Evolutionary conservation across 2,888 invertebrate species (phyloP).

Genomic region (Agriotes lineatus): DNA sequence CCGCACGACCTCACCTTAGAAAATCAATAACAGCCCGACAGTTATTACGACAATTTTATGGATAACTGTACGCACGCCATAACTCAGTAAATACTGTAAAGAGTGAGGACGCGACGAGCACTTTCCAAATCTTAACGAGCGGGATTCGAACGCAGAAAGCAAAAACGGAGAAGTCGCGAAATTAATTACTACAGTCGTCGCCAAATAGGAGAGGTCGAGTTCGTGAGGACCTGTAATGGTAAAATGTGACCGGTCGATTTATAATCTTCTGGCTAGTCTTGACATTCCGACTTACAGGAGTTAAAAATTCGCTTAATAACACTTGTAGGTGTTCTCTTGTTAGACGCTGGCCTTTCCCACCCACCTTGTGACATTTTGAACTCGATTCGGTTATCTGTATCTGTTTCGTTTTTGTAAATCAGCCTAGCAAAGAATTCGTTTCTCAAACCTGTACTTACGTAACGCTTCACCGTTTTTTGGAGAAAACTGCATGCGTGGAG

Average conservation of each 20-base stretch:
- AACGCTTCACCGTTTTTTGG: too few relatives aligned
- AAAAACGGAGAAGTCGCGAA: background rate
- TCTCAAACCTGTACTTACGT: too few relatives aligned
- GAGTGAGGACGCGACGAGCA: background rate
- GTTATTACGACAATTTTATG: too few relatives aligned
- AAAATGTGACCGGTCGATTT: conserved; percentile 9
- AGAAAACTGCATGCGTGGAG: too few relatives aligned
- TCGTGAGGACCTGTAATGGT: background rate
- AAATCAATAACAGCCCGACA: too few relatives aligned
- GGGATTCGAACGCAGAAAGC: conserved; percentile 5
- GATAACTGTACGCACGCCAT: too few relatives aligned
- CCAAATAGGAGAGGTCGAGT: conserved; percentile 9
- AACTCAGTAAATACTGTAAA: too few relatives aligned
- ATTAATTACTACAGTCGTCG: conserved; percentile 11
- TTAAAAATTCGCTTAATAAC: conserved; percentile 12
- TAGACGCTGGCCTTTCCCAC: conserved; percentile 20
- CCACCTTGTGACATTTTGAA: conserved; percentile 23
- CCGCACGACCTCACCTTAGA: too few relatives aligned
- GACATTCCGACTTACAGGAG: conserved; percentile 16
- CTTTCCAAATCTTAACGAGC: background rate
- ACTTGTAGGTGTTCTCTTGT: conserved; percentile 6
- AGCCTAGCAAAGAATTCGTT: too few relatives aligned
- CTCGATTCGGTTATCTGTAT: conserved; percentile 16
- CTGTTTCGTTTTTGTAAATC: conserved; percentile 3
- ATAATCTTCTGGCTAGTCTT: conserved; percentile 17